These are phyloP conservation scores for Elaphurus davidianus DNA, from an alignment of 2,113 vertebrate genomes.

Conservation along the genomic window DNA sequence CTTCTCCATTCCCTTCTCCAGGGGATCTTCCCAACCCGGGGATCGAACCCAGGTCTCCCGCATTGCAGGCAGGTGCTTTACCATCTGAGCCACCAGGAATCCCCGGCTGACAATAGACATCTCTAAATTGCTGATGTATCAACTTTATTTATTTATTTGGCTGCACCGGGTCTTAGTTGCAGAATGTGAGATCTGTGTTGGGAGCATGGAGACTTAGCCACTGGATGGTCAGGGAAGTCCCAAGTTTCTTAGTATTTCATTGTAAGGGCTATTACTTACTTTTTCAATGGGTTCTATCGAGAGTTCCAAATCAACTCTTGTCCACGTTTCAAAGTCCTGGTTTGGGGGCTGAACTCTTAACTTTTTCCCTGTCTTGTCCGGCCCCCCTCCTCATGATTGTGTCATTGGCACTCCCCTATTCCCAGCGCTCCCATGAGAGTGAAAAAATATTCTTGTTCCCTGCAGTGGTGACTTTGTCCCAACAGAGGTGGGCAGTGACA, in stretches of 20 bases:
- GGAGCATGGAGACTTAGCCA: neutral
- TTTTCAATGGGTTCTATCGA: neutral
- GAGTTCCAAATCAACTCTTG: neutral
- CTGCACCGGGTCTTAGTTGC: neutral
- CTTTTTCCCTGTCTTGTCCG: neutral
- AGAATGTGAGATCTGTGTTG: neutral
- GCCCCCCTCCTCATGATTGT: neutral
- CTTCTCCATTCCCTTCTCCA: too few relatives aligned
- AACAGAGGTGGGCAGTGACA: neutral
- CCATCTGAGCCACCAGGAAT: too few relatives aligned
- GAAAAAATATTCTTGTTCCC: neutral
- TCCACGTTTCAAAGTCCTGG: neutral
- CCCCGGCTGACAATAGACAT: neutral
- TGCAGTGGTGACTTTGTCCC: neutral
- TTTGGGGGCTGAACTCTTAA: neutral
- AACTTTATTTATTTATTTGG: neutral
- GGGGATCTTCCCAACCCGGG: too few relatives aligned
- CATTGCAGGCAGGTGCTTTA: too few relatives aligned
- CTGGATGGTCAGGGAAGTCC: neutral
- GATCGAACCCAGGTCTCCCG: too few relatives aligned
- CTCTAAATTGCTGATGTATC: conserved; percentile 24
- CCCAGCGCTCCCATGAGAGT: neutral
- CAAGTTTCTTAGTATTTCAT: neutral
- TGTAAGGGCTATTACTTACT: neutral
- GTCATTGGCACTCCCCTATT: neutral